Evolutionary conservation across 2,113 vertebrate genomes (phyloP), one percentile per base, ranked within the genome.

Genomic region (Anser brachyrhynchus): DNA sequence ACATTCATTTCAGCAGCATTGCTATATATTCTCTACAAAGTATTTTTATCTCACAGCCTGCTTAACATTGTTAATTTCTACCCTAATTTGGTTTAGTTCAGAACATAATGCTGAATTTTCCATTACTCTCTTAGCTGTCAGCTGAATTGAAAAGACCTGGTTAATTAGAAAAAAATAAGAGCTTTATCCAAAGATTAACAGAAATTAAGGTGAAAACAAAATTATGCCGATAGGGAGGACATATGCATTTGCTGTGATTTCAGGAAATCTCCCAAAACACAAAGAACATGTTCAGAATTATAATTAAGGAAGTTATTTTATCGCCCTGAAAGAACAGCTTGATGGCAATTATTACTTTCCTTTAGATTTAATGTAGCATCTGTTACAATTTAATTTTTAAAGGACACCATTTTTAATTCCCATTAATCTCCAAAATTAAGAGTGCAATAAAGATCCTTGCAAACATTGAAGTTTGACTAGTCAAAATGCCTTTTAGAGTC

Each of bases 41-140:
- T 72, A 90, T 91, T 97, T 97, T 92, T 93, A 91, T 96, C 74
- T 94, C 59, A 31, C 87, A 91, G 62, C 54, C 72, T 97, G 78
- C 43, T 93, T 89, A 70, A 87, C 75, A 18, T 22, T 84, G 69
- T 57, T 93, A 73, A 97, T 96, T 97, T 95, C 74, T 84, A n/a
- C 78, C 51, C 89, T 96, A 85, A 90, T 87, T 43, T 81, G 88
- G 59, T 90, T 92, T 94, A 90, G 79, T 65, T 94, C 61, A 66
- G 87, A 72, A 93, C 43, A 88, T 80, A 91, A 95, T 43, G 78
- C 69, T 95, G 81, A 92, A 73, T 95, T 97, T 91, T 92, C 83
- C 91, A 62, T 64, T 71, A 15, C 70, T 92, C 74, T 55, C 5
- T 89, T 97, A 13, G 2, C 62, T 90, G 94, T 83, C 91, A 94